Conservation (phyloP, 2,113 vertebrate species). For the Gallinago undulata region DNA sequence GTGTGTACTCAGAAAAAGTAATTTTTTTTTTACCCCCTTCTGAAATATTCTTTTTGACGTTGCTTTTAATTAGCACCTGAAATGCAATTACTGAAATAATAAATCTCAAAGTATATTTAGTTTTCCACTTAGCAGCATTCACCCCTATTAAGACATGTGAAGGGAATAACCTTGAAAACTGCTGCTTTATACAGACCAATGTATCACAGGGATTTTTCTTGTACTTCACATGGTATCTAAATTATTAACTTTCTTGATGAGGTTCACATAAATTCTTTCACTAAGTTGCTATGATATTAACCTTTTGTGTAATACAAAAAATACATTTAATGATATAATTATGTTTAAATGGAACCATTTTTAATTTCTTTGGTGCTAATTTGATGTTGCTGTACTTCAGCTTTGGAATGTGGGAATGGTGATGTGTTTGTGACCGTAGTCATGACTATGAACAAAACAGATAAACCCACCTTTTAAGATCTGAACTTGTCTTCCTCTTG, state of each 20-base stretch:
- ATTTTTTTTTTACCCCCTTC: not conserved
- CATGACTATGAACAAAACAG: not conserved
- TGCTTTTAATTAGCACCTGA: constrained; percentile 47
- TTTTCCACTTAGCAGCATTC: constrained; percentile 47
- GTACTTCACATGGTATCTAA: constrained; percentile 30
- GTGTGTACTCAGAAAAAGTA: not conserved
- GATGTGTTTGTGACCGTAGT: not conserved
- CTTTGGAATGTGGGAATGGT: not conserved
- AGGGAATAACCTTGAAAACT: constrained; percentile 59
- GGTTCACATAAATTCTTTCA: constrained; percentile 4
- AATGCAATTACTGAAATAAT: constrained; percentile 59
- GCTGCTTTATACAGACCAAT: not conserved
- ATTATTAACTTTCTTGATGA: constrained; percentile 62
- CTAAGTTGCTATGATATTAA: constrained; percentile 45
- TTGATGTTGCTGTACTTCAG: not conserved
- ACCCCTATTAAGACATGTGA: constrained; percentile 55
- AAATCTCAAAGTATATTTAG: constrained; percentile 46
- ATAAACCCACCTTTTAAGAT: not conserved
- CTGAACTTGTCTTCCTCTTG: not conserved
- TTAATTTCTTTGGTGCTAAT: not conserved
- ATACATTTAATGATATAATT: constrained; percentile 33
- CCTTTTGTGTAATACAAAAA: constrained; percentile 51
- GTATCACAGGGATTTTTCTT: constrained; percentile 12
- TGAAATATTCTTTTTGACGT: constrained; percentile 43
- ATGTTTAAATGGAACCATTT: not conserved